Base-by-base conservation (phyloP, 2,888 invertebrate species). In the Hyppa rectilinea region DNA sequence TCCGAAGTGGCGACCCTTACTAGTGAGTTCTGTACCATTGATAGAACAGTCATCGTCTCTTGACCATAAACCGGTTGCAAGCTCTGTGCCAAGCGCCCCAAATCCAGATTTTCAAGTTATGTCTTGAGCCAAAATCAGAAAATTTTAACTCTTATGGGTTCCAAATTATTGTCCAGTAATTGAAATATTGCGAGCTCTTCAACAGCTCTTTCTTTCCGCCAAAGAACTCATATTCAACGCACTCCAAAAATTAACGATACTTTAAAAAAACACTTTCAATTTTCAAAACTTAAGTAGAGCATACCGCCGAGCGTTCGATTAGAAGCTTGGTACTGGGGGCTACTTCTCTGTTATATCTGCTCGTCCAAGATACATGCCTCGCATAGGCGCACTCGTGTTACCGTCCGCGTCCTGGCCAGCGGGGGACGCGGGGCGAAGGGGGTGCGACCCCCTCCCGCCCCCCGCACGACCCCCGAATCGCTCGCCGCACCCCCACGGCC, bases 351-450 rank as follows among this genome's bases (percentile, higher is more conserved):
- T 95, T 95, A 95, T 96, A 96, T 96, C 95, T 95, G 95, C 93
- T 93, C 94, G 95, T 95, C 95, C 95, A 96, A 96, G 95, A 96
- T 96, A 96, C 95, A 95, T 96, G 95, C 94, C 94, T 95, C 95
- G 95, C 95, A 95, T 95, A 95, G 95, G 95, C 94, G 93, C 95
- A 94, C 95, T 95, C 95, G 95, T 95, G 95, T 95, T 95, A 95
- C 95, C 95, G 95, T 94, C 95, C 94, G 94, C 93, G 94, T 92
- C 91, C 92, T 92, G 92, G 92, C 91, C 91, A 87, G 87, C 86
- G 90, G 90, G 88, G 86, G 85, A 76, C 67, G 88, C 80, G 85
- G 84, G 85, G 87, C 78, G 85, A 80, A 79, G 85, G 68, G 67
- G 47, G 70, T 64, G 71, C 70, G 70, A 62, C 82, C 83, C 74